Evolutionary conservation across 2,113 vertebrate genomes (phyloP).

Genomic region (Takifugu bimaculatus): DNA sequence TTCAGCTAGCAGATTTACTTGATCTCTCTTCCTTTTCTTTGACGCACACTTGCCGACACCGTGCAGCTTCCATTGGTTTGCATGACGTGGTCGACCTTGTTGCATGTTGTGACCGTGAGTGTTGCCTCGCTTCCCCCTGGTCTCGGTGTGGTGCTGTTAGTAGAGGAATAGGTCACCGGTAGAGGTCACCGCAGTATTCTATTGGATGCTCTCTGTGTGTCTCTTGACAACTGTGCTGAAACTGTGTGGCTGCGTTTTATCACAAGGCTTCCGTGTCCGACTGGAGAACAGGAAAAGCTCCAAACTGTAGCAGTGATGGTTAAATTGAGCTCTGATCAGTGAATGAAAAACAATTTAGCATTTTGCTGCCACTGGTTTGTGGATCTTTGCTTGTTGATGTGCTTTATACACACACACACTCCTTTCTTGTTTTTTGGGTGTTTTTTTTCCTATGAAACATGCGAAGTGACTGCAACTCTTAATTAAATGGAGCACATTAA

Average conservation of each 20-base stretch:
- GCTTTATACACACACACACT: conserved; percentile 12
- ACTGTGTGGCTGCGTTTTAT: conserved; percentile 47
- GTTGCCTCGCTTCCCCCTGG: conserved; percentile 55
- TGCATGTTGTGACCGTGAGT: conserved; percentile 65
- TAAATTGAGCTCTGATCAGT: conserved; percentile 17
- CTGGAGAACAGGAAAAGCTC: conserved; percentile 22
- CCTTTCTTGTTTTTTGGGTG: neutral
- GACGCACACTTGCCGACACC: conserved; percentile 29
- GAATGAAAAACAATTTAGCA: conserved; percentile 8
- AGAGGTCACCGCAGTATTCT: conserved; percentile 43
- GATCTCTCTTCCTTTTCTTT: conserved; percentile 30
- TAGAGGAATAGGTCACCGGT: conserved; percentile 36
- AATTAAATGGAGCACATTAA: conserved; percentile 55
- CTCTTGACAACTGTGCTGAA: conserved; percentile 40
- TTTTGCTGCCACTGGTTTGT: conserved; percentile 14
- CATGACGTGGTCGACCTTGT: conserved; percentile 59
- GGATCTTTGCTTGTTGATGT: conserved; percentile 7
- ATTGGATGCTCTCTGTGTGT: conserved; percentile 47
- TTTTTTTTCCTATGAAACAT: conserved; percentile 17
- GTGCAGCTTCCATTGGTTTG: conserved; percentile 65
- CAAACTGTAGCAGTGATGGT: conserved; percentile 14
- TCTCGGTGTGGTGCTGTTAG: conserved; percentile 50
- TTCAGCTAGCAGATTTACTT: conserved; percentile 12
- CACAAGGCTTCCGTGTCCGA: conserved; percentile 15
- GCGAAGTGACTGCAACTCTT: conserved; percentile 45